Evolutionary conservation across 1,140 invertebrate species (phyloP).

Genomic region (Trialeurodes vaporariorum): DNA sequence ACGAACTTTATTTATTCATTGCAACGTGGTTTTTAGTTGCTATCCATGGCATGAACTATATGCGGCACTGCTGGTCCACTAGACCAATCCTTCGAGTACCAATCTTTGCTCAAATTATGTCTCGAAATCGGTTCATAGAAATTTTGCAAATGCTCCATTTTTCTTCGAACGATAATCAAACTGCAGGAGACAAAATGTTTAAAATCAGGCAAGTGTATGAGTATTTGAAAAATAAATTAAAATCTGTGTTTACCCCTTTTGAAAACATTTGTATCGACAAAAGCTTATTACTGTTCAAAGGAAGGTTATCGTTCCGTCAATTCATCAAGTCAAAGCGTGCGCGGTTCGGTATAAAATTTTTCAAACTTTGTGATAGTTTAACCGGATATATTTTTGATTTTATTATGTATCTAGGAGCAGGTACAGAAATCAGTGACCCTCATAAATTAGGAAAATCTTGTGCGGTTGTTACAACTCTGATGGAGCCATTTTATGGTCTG

Average conservation of each 20-base stretch:
- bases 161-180: constrained; percentile 13
- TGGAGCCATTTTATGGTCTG: constrained; percentile 3
- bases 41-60: too few relatives aligned
- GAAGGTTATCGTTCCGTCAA: constrained; percentile 25
- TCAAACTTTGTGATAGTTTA: constrained; percentile 20
- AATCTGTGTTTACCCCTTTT: constrained; percentile 4
- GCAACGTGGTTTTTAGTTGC: too few relatives aligned
- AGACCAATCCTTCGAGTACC: constrained; percentile 14
- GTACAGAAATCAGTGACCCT: constrained; percentile 8
- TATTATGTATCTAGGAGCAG: constrained; percentile 5
- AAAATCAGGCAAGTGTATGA: constrained; percentile 5
- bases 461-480: constrained; percentile 5
- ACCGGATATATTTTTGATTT: constrained; percentile 7
- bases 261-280: constrained; percentile 25
- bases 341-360: constrained; percentile 27
- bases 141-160: constrained; percentile 17
- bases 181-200: not conserved
- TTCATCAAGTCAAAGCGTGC: constrained; percentile 26
- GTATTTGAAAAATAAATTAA: constrained; percentile 3
- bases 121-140: constrained; percentile 15
- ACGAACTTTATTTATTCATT: too few relatives aligned
- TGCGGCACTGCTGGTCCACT: constrained; percentile 17
- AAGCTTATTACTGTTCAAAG: constrained; percentile 25
- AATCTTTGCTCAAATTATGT: constrained; percentile 16
- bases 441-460: constrained; percentile 10